Evolutionary conservation across 2,888 invertebrate genomes (phyloP), one percentile per base, ranked within the genome.

Genomic region (Tridacna crocea): DNA sequence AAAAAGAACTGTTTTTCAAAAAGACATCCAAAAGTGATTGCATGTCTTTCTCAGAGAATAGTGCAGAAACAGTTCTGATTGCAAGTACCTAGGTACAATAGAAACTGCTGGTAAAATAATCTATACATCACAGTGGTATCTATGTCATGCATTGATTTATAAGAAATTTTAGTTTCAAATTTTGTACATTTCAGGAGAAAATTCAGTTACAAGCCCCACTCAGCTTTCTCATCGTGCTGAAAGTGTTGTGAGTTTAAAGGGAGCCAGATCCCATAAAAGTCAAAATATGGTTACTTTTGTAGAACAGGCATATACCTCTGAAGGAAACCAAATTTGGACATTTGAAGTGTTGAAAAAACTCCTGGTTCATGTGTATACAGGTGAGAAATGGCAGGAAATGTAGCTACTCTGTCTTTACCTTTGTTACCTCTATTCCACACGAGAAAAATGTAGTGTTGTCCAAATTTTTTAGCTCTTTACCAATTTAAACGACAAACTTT

Each of bases 231-330:
- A 79, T 13, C 81, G 81, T 15, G 47, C 79, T 13, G 60, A 84
- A 60, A 86, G 86, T 55, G 86, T 83, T 0, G 84, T 83, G 12
- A 83, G 65, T 36, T 27, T 86, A 74, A 80, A 80, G 66, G 72
- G 68, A 10, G 36, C 78, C 17, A 79, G 82, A 0, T 75, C 83
- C 24, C 86, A 86, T 61, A 75, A 65, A 11, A 86, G 86, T 70
- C 78, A 86, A 73, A 82, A 86, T 70, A 83, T 86, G 80, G 86
- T 86, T 13, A 84, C 83, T 12, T 86, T 82, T n/a, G 58, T 68
- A 47, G 84, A 82, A 11, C 86, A 86, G 78, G 80, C 83, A 2
- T 83, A 84, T 72, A 84, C 83, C 0, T 26, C 55, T 0, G 82
- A 82, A 8, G 83, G 83, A 12, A 82, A 84, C 63, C 86, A 86